Percentiles rank a stretch among this genome's conserved stretches.
Evolutionary conservation across 2,113 vertebrate species (phyloP).

Genomic region (Anser brachyrhynchus): DNA sequence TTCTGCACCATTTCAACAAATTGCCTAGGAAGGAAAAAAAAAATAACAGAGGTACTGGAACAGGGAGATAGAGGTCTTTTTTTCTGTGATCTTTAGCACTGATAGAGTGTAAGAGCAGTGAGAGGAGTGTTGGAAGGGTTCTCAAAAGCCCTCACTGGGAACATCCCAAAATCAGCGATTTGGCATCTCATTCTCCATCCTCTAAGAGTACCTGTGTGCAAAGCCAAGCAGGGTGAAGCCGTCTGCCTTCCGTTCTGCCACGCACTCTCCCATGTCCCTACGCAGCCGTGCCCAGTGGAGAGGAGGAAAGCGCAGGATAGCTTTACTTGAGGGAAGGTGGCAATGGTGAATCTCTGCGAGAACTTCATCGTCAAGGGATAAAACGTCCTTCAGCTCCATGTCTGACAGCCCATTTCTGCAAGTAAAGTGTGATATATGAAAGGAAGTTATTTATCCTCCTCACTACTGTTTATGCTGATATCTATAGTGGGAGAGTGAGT

Average conservation of each 20-base stretch:
- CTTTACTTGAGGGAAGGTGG: slow-evolving; percentile 75
- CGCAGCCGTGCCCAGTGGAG: slow-evolving; percentile 81
- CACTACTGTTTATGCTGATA: not conserved
- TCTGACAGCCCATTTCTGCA: slow-evolving; percentile 83
- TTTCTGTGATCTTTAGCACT: not conserved
- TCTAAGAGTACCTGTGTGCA: slow-evolving; percentile 70
- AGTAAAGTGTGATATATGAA: too few relatives aligned
- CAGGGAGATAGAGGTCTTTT: not conserved
- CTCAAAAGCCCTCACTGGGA: not conserved
- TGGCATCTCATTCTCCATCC: not conserved
- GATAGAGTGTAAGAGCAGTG: not conserved
- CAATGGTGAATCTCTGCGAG: slow-evolving; percentile 79
- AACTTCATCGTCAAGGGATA: slow-evolving; percentile 85
- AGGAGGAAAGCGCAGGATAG: slow-evolving; percentile 78
- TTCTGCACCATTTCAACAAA: slow-evolving; percentile 70
- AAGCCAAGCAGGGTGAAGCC: slow-evolving; percentile 73
- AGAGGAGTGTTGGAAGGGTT: not conserved
- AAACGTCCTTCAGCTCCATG: slow-evolving; percentile 81
- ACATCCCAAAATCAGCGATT: not conserved
- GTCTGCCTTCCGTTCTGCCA: slow-evolving; percentile 71
- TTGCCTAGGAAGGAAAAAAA: slow-evolving; percentile 65
- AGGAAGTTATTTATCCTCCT: not conserved
- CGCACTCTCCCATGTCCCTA: slow-evolving; percentile 72
- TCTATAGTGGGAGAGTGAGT: not conserved
- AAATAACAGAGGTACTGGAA: not conserved